phyloP scores from a whole-genome alignment of 2,113 vertebrate species.

The Brachyhypopomus occidentalis region DNA sequence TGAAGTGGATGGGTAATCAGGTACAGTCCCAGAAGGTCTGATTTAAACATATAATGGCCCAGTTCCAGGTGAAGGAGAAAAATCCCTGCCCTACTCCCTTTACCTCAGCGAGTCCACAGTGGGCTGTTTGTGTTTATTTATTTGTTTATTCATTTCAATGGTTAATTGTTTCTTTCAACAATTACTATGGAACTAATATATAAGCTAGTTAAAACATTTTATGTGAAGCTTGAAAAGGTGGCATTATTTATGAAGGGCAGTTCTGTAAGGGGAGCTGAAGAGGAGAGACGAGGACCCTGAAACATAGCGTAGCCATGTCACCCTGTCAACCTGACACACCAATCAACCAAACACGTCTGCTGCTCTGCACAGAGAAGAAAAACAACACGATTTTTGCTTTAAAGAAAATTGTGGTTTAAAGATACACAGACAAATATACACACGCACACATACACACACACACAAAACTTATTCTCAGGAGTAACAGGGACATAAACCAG shows the following conservation, averaged over 20 bases:
- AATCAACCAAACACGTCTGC: too few species aligned
- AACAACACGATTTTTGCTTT: too few species aligned
- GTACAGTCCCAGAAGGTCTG: not conserved
- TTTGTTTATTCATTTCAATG: too few species aligned
- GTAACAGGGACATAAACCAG: too few species aligned
- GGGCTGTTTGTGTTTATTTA: not conserved
- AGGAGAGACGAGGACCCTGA: too few species aligned
- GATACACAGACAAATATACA: too few species aligned
- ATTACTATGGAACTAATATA: not conserved
- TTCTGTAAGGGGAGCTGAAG: not conserved
- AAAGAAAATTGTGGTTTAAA: too few species aligned
- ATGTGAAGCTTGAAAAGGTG: not conserved
- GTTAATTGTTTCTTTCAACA: slow-evolving; percentile 4
- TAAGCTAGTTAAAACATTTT: not conserved
- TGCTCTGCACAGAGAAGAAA: too few species aligned
- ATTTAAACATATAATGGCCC: not conserved
- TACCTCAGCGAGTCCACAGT: not conserved
- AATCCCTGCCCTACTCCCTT: not conserved
- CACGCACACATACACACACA: too few species aligned
- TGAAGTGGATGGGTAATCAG: not conserved
- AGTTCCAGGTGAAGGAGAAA: not conserved
- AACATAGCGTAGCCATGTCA: too few species aligned
- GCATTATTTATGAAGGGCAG: not conserved
- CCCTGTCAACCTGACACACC: too few species aligned
- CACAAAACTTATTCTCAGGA: too few species aligned